Conservation (phyloP, 2,113 vertebrate species). For the Coptodon bakossiorum region DNA sequence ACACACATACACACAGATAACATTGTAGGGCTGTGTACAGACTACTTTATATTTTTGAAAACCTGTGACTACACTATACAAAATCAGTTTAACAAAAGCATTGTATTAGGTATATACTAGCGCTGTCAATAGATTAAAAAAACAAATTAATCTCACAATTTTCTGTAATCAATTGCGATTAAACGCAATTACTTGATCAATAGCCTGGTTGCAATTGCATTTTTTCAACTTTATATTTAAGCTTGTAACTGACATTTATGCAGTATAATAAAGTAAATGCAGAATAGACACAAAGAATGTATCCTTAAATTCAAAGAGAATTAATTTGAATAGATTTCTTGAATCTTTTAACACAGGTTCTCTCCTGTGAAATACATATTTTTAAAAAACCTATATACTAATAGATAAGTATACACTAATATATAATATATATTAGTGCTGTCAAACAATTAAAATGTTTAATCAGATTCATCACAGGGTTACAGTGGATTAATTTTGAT, state of each 20-base stretch:
- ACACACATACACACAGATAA: background rate
- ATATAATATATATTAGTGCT: background rate
- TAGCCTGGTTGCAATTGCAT: background rate
- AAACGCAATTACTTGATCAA: rapidly evolving
- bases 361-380: background rate
- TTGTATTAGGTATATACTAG: background rate
- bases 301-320: background rate
- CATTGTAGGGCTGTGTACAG: background rate
- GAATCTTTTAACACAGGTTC: background rate
- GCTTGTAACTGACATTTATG: background rate
- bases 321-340: background rate
- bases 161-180: background rate
- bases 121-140: background rate
- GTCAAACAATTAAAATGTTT: background rate
- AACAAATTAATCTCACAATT: background rate
- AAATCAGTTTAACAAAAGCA: background rate
- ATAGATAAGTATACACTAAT: background rate
- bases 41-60: background rate
- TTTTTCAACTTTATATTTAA: background rate
- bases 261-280: background rate
- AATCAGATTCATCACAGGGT: background rate
- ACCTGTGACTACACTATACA: background rate
- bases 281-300: background rate
- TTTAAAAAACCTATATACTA: background rate
- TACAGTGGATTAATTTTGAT: background rate